Conservation (phyloP, 2,797 vertebrate genomes). For the Lepus oiostolus region DNA sequence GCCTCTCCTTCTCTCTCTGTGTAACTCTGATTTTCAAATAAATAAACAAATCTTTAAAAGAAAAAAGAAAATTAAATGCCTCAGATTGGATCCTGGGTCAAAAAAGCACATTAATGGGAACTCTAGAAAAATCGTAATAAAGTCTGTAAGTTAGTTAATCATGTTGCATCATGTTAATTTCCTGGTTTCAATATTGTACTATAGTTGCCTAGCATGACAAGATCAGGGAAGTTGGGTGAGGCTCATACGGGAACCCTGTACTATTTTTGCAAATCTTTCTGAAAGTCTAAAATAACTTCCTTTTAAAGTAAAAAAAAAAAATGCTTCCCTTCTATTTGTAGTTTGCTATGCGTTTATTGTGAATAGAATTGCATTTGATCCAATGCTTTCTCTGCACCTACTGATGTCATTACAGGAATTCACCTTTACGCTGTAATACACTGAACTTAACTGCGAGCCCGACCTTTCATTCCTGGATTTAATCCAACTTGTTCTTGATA, state of each 20-base stretch:
- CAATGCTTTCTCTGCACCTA: background rate
- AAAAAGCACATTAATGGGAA: background rate
- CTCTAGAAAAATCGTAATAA: background rate
- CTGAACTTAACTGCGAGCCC: background rate
- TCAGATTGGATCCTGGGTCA: background rate
- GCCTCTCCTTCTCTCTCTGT: no score
- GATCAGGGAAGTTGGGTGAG: background rate
- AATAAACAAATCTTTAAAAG: no score
- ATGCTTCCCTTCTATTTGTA: background rate
- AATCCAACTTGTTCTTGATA: background rate
- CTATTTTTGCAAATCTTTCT: constrained; percentile 18
- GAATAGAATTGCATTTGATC: background rate
- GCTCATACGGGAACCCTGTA: background rate
- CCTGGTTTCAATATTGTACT: background rate
- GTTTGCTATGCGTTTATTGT: background rate
- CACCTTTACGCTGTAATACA: background rate
- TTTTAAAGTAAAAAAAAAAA: background rate
- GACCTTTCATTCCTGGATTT: background rate
- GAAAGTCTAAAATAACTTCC: background rate
- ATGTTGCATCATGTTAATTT: background rate
- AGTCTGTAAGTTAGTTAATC: background rate
- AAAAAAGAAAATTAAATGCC: background rate
- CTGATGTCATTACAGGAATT: background rate
- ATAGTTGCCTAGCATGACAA: background rate
- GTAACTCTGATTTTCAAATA: no score